Evolutionary conservation across 2,888 invertebrate species (phyloP), one percentile per base, ranked within the genome.

Genomic region (Schizotus pectinicornis): DNA sequence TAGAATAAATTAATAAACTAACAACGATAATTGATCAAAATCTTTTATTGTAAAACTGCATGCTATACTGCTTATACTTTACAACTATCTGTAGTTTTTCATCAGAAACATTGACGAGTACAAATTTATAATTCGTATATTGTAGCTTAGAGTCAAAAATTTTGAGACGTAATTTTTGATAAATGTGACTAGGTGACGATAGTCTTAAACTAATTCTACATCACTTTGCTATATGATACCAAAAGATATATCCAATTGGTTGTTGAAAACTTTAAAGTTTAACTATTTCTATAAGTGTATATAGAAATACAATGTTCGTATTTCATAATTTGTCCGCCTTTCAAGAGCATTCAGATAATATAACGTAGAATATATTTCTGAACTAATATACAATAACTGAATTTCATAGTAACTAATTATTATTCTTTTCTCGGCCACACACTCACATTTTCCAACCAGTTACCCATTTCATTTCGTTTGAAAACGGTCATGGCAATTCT

Each of bases 61-160:
- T 72, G 71, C 68, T 66, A 22, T 22, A 63, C 50, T 60, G 58
- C 61, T 65, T 58, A 55, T 60, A 60, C 50, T 70, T 66, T 57
- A 60, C 43, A 60, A 43, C 56, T 59, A 63, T 64, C 63, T 68
- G 67, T 69, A 69, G 65, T 65, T 68, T 63, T 64, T 65, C 59
- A 62, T 61, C 67, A 65, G 58, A 62, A 66, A 67, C 68, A 70
- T 69, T 68, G 65, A 69, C 63, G 67, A 74, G 73, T 71, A 72
- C 73, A 71, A 72, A 72, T 69, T 68, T 67, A 65, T 62, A 42
- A 61, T 59, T 64, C 47, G 43, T 57, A 59, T 56, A 52, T 53
- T 42, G 56, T 60, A 57, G 56, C 41, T 49, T 62, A 59, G 56
- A 31, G 55, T 38, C 52, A 46, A 51, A 52, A 59, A 52, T 56